A percentile compares a stretch with the other conserved stretches of the same genome.
These are phyloP conservation scores for Myripristis murdjan DNA, from an alignment of 2,797 vertebrate species.

Conservation along the genomic window DNA sequence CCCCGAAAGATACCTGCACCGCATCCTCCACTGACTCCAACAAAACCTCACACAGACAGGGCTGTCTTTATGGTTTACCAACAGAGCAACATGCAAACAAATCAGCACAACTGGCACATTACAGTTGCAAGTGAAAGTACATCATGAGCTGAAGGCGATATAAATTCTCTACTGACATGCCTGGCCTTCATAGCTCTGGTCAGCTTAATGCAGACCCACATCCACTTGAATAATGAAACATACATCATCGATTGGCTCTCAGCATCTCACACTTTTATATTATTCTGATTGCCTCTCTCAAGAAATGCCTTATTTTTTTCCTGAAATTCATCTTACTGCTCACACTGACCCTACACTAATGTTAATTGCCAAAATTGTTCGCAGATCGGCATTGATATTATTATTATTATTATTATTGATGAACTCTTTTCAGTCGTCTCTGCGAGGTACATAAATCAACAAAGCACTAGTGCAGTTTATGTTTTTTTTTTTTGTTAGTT, in stretches of 20 bases:
- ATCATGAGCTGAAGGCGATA: not conserved
- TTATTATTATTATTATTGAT: not conserved
- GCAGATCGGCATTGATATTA: not conserved
- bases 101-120: not conserved
- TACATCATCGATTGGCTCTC: slow-evolving; percentile 18
- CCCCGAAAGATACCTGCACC: slow-evolving; percentile 81
- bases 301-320: slow-evolving; percentile 44
- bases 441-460: no score
- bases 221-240: slow-evolving; percentile 7
- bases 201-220: not conserved
- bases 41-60: not conserved
- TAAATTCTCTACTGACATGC: not conserved
- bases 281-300: slow-evolving; percentile 31
- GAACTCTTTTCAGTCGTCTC: not conserved
- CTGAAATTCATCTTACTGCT: slow-evolving; percentile 3
- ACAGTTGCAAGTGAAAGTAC: slow-evolving; percentile 8
- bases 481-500: no score
- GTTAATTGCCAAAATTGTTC: not conserved
- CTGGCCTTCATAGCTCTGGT: not conserved
- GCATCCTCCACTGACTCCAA: slow-evolving; percentile 74
- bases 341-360: slow-evolving; percentile 9
- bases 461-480: no score
- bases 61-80: no score
- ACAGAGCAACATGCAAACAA: not conserved
- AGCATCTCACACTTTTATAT: slow-evolving; percentile 8